Conservation (phyloP, 1,140 invertebrate species). For the fruit fly (Drosophila melanogaster) region DNA sequence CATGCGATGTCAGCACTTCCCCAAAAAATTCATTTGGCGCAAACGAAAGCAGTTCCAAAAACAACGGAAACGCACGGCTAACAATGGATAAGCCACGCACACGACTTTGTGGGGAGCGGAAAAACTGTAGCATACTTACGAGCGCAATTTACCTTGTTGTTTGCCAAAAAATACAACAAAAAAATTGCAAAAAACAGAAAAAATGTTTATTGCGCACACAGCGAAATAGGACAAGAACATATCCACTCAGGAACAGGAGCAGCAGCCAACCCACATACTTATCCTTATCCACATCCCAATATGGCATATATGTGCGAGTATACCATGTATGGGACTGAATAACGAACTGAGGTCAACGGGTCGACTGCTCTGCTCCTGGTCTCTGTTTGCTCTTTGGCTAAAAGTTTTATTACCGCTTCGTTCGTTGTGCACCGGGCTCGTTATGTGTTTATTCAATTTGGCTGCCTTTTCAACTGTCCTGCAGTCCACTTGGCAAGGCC, state of each 20-base stretch:
- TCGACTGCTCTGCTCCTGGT: conserved; percentile 20
- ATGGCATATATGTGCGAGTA: conserved; percentile 4
- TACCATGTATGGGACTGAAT: conserved; percentile 25
- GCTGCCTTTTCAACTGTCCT: conserved; percentile 17
- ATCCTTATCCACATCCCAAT: conserved; percentile 5
- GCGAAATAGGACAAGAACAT: conserved; percentile 42
- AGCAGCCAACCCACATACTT: conserved; percentile 17
- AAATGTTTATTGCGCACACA: conserved; percentile 69
- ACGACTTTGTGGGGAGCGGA: conserved; percentile 18
- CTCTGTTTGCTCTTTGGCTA: conserved; percentile 60
- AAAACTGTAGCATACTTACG: conserved; percentile 75
- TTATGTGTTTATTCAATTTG: conserved; percentile 83
- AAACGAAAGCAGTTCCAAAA: conserved; percentile 57
- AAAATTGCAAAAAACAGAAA: not conserved
- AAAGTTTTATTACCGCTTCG: conserved; percentile 80
- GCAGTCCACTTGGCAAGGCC: conserved; percentile 46
- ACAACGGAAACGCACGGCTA: conserved; percentile 51
- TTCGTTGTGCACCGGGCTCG: conserved; percentile 62
- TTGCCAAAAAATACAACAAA: conserved; percentile 43
- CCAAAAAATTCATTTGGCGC: conserved; percentile 72
- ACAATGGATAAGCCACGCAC: conserved; percentile 20
- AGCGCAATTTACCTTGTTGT: conserved; percentile 66
- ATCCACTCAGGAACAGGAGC: conserved; percentile 21
- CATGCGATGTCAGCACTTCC: conserved; percentile 68
- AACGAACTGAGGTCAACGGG: conserved; percentile 71